These are phyloP conservation scores for Dryadula phaetusa DNA, from an alignment of 2,888 invertebrate genomes.

Conservation along the genomic window DNA sequence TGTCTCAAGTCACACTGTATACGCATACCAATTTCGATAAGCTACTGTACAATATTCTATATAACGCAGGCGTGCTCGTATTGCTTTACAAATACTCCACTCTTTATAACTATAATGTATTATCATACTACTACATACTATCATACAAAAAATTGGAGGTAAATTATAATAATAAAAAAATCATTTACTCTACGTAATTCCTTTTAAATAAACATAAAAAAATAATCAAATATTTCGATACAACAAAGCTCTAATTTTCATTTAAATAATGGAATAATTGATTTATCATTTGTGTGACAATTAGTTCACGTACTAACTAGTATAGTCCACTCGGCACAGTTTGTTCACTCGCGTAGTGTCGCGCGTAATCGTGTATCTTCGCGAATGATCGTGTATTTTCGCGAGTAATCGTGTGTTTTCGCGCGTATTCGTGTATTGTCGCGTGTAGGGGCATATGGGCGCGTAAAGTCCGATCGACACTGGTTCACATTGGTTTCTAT, in stretches of 20 bases:
- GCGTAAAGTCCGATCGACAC: slow-evolving; percentile 57
- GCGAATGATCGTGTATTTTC: not conserved
- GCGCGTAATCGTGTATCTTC: not conserved
- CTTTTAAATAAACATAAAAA: slow-evolving; percentile 79
- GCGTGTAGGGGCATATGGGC: slow-evolving; percentile 33
- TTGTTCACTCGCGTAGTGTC: slow-evolving; percentile 50
- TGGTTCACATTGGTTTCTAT: slow-evolving; percentile 66
- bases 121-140: slow-evolving; percentile 57
- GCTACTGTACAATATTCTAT: slow-evolving; percentile 51
- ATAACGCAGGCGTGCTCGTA: slow-evolving; percentile 59
- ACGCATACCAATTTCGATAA: slow-evolving; percentile 48
- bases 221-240: slow-evolving; percentile 77
- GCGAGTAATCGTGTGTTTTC: slow-evolving; percentile 2
- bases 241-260: slow-evolving; percentile 73
- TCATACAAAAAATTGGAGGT: slow-evolving; percentile 74
- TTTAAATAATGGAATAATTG: slow-evolving; percentile 82
- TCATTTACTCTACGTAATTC: slow-evolving; percentile 77
- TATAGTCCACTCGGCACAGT: slow-evolving; percentile 51
- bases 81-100: slow-evolving; percentile 55
- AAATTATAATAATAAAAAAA: slow-evolving; percentile 66
- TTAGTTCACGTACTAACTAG: slow-evolving; percentile 65
- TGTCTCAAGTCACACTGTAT: slow-evolving; percentile 46
- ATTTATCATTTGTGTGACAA: slow-evolving; percentile 65
- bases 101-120: slow-evolving; percentile 61
- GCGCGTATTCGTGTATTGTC: slow-evolving; percentile 35